Base-by-base conservation (phyloP, 2,113 vertebrate species). In the Tragulus kanchil region DNA sequence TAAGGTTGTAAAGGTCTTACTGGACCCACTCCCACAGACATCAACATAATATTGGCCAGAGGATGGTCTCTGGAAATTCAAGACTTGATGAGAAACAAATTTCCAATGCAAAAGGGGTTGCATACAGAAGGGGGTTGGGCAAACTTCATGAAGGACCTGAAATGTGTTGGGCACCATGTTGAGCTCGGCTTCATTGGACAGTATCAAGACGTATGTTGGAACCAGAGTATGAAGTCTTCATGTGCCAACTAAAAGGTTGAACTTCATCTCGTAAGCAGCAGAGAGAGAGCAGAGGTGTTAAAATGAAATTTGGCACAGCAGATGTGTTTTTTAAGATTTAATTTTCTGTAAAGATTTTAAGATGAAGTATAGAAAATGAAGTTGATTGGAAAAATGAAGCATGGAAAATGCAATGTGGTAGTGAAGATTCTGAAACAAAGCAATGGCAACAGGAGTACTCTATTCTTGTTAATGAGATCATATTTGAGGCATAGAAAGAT, bases 291-390 rank as follows among this genome's bases (percentile, higher is more conserved):
- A 75, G 45, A 94, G 9, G 45, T 82, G 59, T 83, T 77, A 93
- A 89, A 90, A 93, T 69, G 77, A 94, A 85, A 85, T 67, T 90
- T 91, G 82, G 28, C 71, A 95, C 42, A 96, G 21, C 4, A 45
- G 6, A 64, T 77, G 67, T 97, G 26, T 92, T 91, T 54, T 79
- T 89, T 87, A 92, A 85, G 56, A 84, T 64, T 65, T 67, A 56
- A 50, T 28, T 82, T 90, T 97, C 58, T 78, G 85, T 69, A 86
- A 92, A 56, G 26, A 93, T 77, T 94, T 93, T n/a, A 82, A 77
- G 58, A 85, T 90, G 88, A 92, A 94, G 8, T 50, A 9, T 88
- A 25, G 28, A 58, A 92, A 92, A 95, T 59, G 13, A 89, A 87
- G 17, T 36, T 73, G 81, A 62, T 56, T 90, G 48, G 85, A 50